phyloP scores from a whole-genome alignment of 2,888 invertebrate genomes.

The Phyto melanocephala region DNA sequence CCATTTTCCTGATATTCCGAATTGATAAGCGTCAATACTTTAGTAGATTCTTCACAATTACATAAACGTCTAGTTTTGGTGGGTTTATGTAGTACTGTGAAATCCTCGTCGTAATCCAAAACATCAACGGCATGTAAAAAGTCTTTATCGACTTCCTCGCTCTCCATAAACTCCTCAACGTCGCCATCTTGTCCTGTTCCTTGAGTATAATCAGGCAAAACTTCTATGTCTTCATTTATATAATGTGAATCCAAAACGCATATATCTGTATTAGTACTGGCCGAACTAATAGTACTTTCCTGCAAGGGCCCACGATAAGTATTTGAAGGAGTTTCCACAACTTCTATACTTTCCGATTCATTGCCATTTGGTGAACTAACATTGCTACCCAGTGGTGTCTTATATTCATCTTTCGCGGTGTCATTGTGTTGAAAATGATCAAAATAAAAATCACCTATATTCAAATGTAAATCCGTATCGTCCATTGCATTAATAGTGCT shows the following conservation, averaged over 20 bases:
- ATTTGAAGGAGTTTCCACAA: conserved; percentile 58
- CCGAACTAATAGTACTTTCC: conserved; percentile 56
- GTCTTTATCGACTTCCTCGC: conserved; percentile 39
- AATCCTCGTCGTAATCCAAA: conserved; percentile 56
- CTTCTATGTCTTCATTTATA: conserved; percentile 44
- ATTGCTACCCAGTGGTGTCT: conserved; percentile 51
- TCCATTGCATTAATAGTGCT: conserved; percentile 37
- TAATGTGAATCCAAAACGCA: conserved; percentile 62
- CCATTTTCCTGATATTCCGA: conserved; percentile 59
- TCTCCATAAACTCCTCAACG: conserved; percentile 42
- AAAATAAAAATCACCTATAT: conserved; percentile 52
- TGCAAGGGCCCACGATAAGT: conserved; percentile 49
- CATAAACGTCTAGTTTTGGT: conserved; percentile 38
- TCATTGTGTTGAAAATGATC: conserved; percentile 58
- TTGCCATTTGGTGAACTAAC: conserved; percentile 50
- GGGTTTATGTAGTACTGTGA: conserved; percentile 64
- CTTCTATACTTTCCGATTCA: conserved; percentile 67
- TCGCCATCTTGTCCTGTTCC: background rate
- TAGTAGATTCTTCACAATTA: conserved; percentile 65
- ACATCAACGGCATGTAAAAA: conserved; percentile 58
- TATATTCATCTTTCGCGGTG: conserved; percentile 44
- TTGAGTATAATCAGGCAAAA: conserved; percentile 23
- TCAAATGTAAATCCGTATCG: conserved; percentile 43
- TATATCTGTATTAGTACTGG: conserved; percentile 61
- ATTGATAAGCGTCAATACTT: conserved; percentile 60